Percentiles rank a stretch among this genome's conserved stretches.
Conservation (phyloP, 2,888 invertebrate genomes). For the Barypeithes pellucidus region DNA sequence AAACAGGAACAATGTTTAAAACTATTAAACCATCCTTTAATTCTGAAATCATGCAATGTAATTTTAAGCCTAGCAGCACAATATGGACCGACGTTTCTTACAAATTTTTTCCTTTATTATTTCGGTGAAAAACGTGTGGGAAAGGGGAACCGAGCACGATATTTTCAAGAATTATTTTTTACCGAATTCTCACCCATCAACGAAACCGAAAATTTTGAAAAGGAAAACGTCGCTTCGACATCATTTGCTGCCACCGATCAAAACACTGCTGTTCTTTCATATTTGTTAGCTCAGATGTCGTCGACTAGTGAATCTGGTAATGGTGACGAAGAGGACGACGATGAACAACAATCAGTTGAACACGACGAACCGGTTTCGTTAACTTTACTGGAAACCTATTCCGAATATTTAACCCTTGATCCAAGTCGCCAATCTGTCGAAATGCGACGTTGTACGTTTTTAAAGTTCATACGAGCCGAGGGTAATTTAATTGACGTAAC, state of each 20-base stretch:
- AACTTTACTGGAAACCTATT: not conserved
- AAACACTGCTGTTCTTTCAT: not conserved
- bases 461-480: not conserved
- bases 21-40: not conserved
- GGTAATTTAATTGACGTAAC: no score
- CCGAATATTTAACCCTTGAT: not conserved
- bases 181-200: not conserved
- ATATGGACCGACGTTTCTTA: not conserved
- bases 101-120: constrained; percentile 1
- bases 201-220: not conserved
- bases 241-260: not conserved
- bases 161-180: constrained; percentile 1
- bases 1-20: not conserved
- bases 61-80: not conserved
- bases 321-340: not conserved
- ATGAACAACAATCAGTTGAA: not conserved
- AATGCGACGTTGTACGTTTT: not conserved
- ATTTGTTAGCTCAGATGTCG: constrained; percentile 1
- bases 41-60: not conserved
- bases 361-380: not conserved
- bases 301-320: no score
- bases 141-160: not conserved
- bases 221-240: not conserved
- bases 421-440: not conserved
- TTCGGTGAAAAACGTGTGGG: constrained; percentile 4